Evolutionary conservation across 2,113 vertebrate species (phyloP), one percentile per base, ranked within the genome.

Genomic region (Nycticryphes semicollaris): DNA sequence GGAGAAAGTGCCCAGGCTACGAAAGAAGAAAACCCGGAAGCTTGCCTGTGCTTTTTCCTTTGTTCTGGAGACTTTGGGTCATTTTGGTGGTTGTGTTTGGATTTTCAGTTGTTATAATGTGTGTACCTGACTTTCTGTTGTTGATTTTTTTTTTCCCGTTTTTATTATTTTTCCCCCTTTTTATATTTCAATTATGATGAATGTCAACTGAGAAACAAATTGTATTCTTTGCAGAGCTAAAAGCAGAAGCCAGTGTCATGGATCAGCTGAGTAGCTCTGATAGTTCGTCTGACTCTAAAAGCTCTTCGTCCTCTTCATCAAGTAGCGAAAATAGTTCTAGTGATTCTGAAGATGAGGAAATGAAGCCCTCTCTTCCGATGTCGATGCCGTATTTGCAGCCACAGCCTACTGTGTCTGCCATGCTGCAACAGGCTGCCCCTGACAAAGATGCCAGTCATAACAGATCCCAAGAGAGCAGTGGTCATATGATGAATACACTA

Each of bases 211-310:
- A 94, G 60, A 91, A 91, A 91, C 35, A 50, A 90, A 86, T 77
- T 6, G 1, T 84, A 5, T 78, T 57, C 6, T 96, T 97, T 97
- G 93, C 97, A 99, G 99, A 99, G 96, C 95, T 99, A 93, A 99
- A 99, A 98, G 99, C 99, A 39, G 99, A 99, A 98, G 99, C 98
- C 2, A 98, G 98, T 67, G 97, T 98, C 85, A 99, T 99, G 98
- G 99, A 99, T 95, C 99, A 99, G 98, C 98, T 99, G 98, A 99
- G 99, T 97, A 99, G 98, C 78, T 98, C 99, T 17, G 98, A 98
- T 95, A 99, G 99, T 97, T 99, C 99, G 28, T 99, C 99, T 9
- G 98, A 98, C 93, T 99, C 99, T 47, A 99, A 99, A 97, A 99
- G 98, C 98, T 99, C 99, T 53, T 99, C 99, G 0, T 99, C 99